Percentiles rank a stretch among this genome's conserved stretches.
phyloP scores from a whole-genome alignment of 1,140 invertebrate species.

The Danaus plexippus region DNA sequence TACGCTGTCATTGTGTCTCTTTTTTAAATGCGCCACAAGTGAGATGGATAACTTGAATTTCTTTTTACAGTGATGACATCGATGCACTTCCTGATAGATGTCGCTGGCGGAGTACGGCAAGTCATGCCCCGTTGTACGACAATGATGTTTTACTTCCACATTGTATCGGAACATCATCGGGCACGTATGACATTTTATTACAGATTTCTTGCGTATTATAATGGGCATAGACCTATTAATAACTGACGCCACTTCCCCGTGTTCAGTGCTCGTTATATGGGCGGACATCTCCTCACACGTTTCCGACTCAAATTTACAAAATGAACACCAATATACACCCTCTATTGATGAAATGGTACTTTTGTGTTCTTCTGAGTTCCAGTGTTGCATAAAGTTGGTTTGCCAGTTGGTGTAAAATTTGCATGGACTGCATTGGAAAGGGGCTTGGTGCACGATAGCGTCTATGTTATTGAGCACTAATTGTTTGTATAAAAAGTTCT shows the following conservation, averaged over 20 bases:
- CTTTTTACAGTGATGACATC: conserved; percentile 73
- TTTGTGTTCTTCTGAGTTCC: conserved; percentile 77
- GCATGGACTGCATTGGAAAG: conserved; percentile 87
- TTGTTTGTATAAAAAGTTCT: conserved; percentile 65
- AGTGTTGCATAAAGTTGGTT: conserved; percentile 81
- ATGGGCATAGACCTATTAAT: conserved; percentile 86
- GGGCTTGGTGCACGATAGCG: conserved; percentile 82
- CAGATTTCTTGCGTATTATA: conserved; percentile 79
- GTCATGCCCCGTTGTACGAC: conserved; percentile 69
- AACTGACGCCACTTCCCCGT: conserved; percentile 79
- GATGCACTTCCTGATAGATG: conserved; percentile 76
- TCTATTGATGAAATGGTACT: conserved; percentile 63
- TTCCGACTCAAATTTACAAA: conserved; percentile 82
- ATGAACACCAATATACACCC: conserved; percentile 81
- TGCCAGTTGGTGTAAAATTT: conserved; percentile 88
- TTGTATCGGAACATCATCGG: conserved; percentile 78
- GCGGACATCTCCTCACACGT: conserved; percentile 76
- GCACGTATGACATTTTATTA: conserved; percentile 76
- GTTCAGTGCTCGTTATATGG: conserved; percentile 78
- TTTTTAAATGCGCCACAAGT: conserved; percentile 77
- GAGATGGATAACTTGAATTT: conserved; percentile 75
- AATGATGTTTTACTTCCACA: conserved; percentile 78
- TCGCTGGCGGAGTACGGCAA: conserved; percentile 72
- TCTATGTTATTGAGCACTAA: conserved; percentile 84
- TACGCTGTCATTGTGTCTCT: conserved; percentile 69